Conservation (phyloP, 2,888 invertebrate genomes). For the Sipunculus nudus region DNA sequence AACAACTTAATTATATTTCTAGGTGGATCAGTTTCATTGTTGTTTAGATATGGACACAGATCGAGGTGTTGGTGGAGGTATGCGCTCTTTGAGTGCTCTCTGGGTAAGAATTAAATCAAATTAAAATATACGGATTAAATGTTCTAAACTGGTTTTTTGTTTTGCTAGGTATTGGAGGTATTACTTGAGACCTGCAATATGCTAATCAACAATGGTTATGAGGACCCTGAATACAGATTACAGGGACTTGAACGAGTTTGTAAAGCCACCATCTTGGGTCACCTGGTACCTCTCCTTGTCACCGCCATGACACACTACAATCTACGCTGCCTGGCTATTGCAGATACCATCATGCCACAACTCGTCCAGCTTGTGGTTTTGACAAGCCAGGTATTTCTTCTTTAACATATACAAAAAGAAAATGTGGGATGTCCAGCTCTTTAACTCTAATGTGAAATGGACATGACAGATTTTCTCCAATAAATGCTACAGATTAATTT, state of each 20-base stretch:
- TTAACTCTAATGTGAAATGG: no score
- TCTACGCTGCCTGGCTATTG: slow-evolving; percentile 52
- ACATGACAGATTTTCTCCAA: no score
- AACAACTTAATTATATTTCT: no score
- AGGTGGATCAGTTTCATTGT: no score
- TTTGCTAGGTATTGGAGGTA: slow-evolving; percentile 61
- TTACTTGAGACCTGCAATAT: slow-evolving; percentile 55
- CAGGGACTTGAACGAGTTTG: slow-evolving; percentile 58
- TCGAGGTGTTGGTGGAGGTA: no score
- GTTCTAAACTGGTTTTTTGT: no score
- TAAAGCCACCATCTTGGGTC: slow-evolving; percentile 62
- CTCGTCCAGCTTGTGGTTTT: slow-evolving; percentile 60
- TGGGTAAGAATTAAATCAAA: no score
- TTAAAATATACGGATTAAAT: no score
- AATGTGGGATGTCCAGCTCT: not conserved
- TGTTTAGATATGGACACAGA: no score
- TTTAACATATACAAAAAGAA: no score
- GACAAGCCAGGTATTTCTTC: slow-evolving; percentile 57
- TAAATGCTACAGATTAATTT: no score
- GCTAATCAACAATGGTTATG: slow-evolving; percentile 43
- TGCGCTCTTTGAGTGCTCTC: no score
- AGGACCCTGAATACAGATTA: slow-evolving; percentile 53
- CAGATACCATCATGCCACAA: slow-evolving; percentile 59
- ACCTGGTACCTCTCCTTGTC: slow-evolving; percentile 58
- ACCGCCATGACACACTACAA: slow-evolving; percentile 61